Base-by-base conservation (phyloP, 2,888 invertebrate genomes). In the Volucella inflata region DNA sequence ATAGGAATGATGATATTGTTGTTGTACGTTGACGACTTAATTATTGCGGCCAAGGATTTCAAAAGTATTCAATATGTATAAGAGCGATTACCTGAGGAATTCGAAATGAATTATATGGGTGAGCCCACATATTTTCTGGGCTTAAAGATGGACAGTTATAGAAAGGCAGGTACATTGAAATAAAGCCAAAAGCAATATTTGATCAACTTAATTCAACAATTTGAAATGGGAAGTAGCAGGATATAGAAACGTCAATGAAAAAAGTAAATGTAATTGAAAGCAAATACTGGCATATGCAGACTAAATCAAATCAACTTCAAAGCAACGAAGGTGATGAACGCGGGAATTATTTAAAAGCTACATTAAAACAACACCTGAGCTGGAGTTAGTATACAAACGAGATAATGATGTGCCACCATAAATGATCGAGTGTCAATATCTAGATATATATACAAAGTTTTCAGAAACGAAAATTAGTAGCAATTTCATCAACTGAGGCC, bases 351-450 rank as follows among this genome's bases (percentile, higher is more conserved):
- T 30, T 55, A 14, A 68, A 68, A 55, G n/a, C n/a, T n/a, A n/a
- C n/a, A 65, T 65, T 12, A 65, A 64, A 8, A 50, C 48, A 38
- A 38, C 64, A 50, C 11, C n/a, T n/a, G n/a, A n/a, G n/a, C 16
- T 64, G 8, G 36, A 51, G 17, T 16, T 65, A n/a, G 40, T 65
- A 0, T 65, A 51, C 40, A 51, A 50, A 51, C 65, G 36, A 4
- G 21, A 51, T 40, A 10, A 3, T 2, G 21, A 51, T 40, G 51
- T 40, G 40, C 10, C 40, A 75, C 85, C 51, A 50, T 70, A 9
- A 76, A 57, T 30, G 80, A 87, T 51, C 51, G 80, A 10, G 87
- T 65, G 57, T 87, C 82, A 16, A 21, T 75, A 38, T 80, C 85
- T 17, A 79, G 80, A 8, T 85, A 67, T 53, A 44, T 84, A 42